A percentile compares a stretch with the other conserved stretches of the same genome.
phyloP scores from a whole-genome alignment of 2,888 invertebrate species.

The Leptopterna dolabrata region DNA sequence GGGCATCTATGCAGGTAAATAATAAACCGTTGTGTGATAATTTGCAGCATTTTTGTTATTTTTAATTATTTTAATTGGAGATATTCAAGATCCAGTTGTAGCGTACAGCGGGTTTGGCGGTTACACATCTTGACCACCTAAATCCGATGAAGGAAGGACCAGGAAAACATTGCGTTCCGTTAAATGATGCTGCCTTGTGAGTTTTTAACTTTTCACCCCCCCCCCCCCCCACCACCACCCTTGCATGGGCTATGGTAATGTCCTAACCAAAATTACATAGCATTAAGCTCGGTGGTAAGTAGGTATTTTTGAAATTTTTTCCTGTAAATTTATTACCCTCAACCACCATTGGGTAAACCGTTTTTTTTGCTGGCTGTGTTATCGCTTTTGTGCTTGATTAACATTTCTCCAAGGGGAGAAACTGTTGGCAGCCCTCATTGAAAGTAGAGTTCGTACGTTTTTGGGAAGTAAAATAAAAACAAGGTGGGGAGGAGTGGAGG shows the following conservation, averaged over 20 bases:
- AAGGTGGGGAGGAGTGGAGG: neutral
- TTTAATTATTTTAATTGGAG: too few relatives aligned
- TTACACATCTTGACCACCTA: too few relatives aligned
- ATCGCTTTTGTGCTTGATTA: neutral
- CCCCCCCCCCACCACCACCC: too few relatives aligned
- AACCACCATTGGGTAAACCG: neutral
- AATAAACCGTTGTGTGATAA: too few relatives aligned
- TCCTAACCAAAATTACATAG: too few relatives aligned
- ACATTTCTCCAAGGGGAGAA: neutral
- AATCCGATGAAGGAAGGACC: too few relatives aligned
- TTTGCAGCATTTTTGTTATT: too few relatives aligned
- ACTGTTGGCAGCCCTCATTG: neutral
- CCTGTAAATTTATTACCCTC: conserved; percentile 7
- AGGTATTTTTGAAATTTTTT: neutral
- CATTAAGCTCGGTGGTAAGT: neutral
- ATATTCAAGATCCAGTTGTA: too few relatives aligned
- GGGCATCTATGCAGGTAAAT: too few relatives aligned
- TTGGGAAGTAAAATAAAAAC: neutral
- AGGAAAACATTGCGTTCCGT: neutral
- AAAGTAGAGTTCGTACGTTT: neutral
- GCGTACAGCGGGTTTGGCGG: too few relatives aligned
- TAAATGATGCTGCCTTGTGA: neutral
- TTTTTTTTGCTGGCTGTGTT: neutral
- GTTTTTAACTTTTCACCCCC: neutral
- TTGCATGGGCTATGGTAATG: neutral